A percentile compares a stretch with the other conserved stretches of the same genome.
phyloP scores from a whole-genome alignment of 2,888 invertebrate genomes.

The Chloromyia formosa region DNA sequence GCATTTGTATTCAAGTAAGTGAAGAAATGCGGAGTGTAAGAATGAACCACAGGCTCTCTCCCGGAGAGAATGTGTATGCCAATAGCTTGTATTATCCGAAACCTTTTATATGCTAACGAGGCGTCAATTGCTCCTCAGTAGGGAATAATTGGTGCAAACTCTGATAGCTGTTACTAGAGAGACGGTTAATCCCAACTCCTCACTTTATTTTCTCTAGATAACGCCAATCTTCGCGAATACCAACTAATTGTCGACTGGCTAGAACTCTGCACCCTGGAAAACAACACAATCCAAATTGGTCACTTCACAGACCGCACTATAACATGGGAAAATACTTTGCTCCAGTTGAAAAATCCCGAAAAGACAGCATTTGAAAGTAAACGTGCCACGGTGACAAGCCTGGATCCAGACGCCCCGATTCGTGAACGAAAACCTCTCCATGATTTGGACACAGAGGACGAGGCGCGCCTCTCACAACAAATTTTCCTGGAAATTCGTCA shows the following conservation, averaged over 20 bases:
- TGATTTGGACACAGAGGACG: constrained; percentile 88
- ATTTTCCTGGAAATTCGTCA: constrained; percentile 80
- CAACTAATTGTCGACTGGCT: constrained; percentile 94
- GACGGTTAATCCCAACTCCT: too few relatives aligned
- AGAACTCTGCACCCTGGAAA: constrained; percentile 79
- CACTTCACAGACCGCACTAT: constrained; percentile 84
- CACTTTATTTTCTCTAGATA: constrained; percentile 57
- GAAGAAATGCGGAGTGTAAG: too few relatives aligned
- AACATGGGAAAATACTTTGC: constrained; percentile 92
- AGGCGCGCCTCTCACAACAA: constrained; percentile 67
- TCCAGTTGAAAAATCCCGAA: constrained; percentile 71
- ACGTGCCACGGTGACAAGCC: constrained; percentile 70
- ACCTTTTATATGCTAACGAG: too few relatives aligned
- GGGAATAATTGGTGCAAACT: too few relatives aligned
- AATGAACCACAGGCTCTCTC: too few relatives aligned
- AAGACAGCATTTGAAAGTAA: constrained; percentile 70
- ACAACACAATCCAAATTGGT: constrained; percentile 66
- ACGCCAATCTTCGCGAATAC: constrained; percentile 72
- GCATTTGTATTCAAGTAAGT: constrained; percentile 63
- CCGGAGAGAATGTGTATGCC: too few relatives aligned
- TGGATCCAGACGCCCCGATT: constrained; percentile 91
- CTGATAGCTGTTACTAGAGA: too few relatives aligned
- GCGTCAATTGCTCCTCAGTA: too few relatives aligned
- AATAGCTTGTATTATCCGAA: too few relatives aligned
- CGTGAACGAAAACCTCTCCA: constrained; percentile 82